Percentiles rank a stretch among this genome's conserved stretches.
Evolutionary conservation across 2,113 vertebrate species (phyloP).

Genomic region (Barnardius zonarius): DNA sequence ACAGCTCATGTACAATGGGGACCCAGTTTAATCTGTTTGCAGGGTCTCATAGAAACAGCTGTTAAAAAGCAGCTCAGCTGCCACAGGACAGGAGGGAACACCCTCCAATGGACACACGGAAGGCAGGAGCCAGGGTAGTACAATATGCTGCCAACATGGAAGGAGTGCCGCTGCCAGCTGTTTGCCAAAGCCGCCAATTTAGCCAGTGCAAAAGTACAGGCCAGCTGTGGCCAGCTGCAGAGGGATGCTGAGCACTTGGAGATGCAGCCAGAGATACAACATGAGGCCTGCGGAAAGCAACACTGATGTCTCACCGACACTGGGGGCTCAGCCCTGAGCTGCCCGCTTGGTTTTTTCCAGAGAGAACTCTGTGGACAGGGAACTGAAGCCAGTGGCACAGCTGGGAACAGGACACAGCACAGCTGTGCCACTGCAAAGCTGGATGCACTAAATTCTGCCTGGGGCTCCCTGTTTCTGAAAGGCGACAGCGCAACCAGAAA

Average conservation of each 20-base stretch:
- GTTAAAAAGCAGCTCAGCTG: neutral
- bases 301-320: too few species aligned
- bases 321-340: neutral
- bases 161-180: neutral
- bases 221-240: neutral
- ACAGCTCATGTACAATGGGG: neutral
- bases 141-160: neutral
- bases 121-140: neutral
- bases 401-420: neutral
- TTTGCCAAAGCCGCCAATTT: neutral
- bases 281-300: neutral
- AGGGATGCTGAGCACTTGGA: neutral
- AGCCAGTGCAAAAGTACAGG: neutral
- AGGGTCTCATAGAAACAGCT: neutral
- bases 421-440: neutral
- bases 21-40: neutral
- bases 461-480: neutral
- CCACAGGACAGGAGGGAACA: neutral
- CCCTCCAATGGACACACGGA: neutral
- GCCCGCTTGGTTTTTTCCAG: neutral
- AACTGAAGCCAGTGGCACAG: neutral
- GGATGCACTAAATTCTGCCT: neutral
- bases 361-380: neutral
- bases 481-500: neutral
- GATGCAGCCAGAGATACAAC: neutral